Evolutionary conservation across 2,797 vertebrate genomes (phyloP).

Genomic region (Microchirus variegatus): DNA sequence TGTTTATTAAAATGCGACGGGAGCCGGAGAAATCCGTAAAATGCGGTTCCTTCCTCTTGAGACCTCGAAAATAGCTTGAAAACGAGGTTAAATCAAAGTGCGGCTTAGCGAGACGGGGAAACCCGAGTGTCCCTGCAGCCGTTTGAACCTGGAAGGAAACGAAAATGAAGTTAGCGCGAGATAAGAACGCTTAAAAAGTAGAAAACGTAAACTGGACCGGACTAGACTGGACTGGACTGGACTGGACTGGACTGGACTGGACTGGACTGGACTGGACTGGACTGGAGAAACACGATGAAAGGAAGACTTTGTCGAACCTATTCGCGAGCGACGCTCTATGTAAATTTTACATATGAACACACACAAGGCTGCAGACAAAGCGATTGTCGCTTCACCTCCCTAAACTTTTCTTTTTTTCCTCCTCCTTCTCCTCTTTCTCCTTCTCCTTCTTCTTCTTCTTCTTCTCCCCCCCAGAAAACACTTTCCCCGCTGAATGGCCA

Average conservation of each 20-base stretch:
- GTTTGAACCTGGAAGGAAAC: no score
- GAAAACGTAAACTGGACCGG: neutral
- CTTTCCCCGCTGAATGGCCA: conserved; percentile 85
- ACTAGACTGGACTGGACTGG: conserved; percentile 1
- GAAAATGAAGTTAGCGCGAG: conserved; percentile 10
- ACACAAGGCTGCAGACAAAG: conserved; percentile 80
- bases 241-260: conserved; percentile 42
- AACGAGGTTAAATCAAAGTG: no score
- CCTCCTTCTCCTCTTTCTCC: no score
- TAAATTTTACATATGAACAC: conserved; percentile 84
- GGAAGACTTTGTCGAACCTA: no score
- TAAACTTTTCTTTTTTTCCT: conserved; percentile 75
- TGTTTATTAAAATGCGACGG: no score
- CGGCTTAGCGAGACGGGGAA: no score
- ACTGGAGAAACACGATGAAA: conserved; percentile 78
- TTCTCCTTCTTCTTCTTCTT: conserved; percentile 60
- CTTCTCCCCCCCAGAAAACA: conserved; percentile 78
- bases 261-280: conserved; percentile 1
- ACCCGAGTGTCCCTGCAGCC: no score
- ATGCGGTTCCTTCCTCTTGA: no score
- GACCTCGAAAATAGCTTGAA: no score
- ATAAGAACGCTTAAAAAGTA: neutral
- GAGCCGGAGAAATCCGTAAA: no score
- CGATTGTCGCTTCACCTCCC: conserved; percentile 80
- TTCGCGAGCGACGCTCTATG: no score